A percentile compares a stretch with the other conserved stretches of the same genome.
Evolutionary conservation across 2,888 invertebrate genomes (phyloP).

Genomic region (Frankliniella fusca): DNA sequence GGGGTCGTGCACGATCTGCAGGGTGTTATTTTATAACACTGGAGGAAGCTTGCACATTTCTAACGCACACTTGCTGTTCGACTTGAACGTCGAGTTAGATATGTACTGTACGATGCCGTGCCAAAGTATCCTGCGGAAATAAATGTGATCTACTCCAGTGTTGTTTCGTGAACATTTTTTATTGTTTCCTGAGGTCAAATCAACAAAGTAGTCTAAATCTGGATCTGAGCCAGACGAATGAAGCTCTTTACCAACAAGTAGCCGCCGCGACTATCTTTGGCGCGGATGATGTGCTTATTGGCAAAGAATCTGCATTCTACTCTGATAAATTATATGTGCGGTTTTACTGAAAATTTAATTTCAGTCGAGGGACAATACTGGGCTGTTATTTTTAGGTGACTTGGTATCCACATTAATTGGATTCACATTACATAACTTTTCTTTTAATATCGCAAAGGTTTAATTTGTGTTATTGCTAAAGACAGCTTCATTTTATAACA

Average conservation of each 20-base stretch:
- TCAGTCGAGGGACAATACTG: constrained; percentile 22
- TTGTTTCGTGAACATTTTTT: constrained; percentile 21
- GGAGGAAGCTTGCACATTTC: background rate
- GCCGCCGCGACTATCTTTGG: background rate
- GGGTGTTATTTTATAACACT: background rate
- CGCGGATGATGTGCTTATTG: background rate
- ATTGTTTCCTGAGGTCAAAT: constrained; percentile 26
- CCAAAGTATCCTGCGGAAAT: background rate
- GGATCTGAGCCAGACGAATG: background rate
- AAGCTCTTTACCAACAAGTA: background rate
- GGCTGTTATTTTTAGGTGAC: background rate
- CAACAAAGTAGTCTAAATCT: constrained; percentile 20
- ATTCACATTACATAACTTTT: constrained; percentile 5
- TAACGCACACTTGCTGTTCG: constrained; percentile 5
- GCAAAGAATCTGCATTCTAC: background rate
- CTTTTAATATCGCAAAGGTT: constrained; percentile 17
- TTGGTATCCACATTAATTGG: background rate
- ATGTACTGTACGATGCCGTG: background rate
- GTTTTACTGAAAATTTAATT: constrained; percentile 16
- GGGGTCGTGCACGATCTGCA: too few relatives aligned
- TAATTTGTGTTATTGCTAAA: constrained; percentile 27
- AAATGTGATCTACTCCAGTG: background rate
- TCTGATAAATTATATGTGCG: constrained; percentile 12
- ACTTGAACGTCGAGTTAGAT: constrained; percentile 9
- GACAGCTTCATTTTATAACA: constrained; percentile 16